phyloP scores from a whole-genome alignment of 2,888 invertebrate genomes.

The Euclidia mi region DNA sequence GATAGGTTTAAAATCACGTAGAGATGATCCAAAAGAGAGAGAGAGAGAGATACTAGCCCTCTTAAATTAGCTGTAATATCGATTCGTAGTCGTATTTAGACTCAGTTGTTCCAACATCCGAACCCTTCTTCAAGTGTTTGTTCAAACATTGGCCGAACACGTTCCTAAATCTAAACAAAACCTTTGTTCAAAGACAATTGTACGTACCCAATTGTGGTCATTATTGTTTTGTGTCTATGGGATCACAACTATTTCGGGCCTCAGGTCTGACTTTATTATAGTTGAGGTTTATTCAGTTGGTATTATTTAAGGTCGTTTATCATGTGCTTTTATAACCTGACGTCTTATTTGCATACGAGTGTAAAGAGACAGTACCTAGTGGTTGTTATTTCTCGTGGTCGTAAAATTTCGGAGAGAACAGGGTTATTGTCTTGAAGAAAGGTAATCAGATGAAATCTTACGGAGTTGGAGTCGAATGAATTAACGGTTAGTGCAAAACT shows the following conservation, averaged over 20 bases:
- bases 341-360: slow-evolving; percentile 15
- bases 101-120: neutral
- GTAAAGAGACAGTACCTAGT: slow-evolving; percentile 12
- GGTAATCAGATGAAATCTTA: neutral
- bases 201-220: slow-evolving; percentile 14
- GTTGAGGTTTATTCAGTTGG: slow-evolving; percentile 20
- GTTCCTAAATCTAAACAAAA: slow-evolving; percentile 3
- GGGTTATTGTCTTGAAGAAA: neutral
- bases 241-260: slow-evolving; percentile 28
- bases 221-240: slow-evolving; percentile 19
- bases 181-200: slow-evolving; percentile 26
- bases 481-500: too few relatives aligned
- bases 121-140: slow-evolving; percentile 7
- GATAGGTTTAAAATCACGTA: too few relatives aligned
- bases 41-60: too few relatives aligned
- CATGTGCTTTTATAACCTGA: slow-evolving; percentile 13
- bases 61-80: too few relatives aligned
- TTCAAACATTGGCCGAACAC: slow-evolving; percentile 18
- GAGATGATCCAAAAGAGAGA: too few relatives aligned
- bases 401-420: slow-evolving; percentile 9
- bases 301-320: slow-evolving; percentile 21
- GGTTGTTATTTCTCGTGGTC: slow-evolving; percentile 11
- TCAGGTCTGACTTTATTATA: slow-evolving; percentile 20
- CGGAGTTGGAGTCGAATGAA: too few relatives aligned
- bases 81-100: slow-evolving; percentile 3